Evolutionary conservation across 2,113 vertebrate species (phyloP).

Genomic region (Scophthalmus maximus): DNA sequence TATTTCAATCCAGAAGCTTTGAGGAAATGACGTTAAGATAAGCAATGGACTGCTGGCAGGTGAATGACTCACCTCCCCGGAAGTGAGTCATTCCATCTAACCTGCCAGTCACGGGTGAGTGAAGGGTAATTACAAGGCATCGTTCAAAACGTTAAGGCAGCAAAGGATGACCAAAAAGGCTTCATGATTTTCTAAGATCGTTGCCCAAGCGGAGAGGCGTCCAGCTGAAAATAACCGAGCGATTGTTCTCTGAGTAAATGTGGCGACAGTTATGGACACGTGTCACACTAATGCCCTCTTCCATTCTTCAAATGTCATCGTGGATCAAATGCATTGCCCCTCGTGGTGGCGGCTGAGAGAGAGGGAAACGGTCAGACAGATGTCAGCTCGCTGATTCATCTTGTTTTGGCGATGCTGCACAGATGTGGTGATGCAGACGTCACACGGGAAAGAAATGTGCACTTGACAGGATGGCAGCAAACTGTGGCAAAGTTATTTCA

Average conservation of each 20-base stretch:
- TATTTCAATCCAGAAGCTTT: conserved; percentile 39
- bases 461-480: not conserved
- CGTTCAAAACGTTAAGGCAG: conserved; percentile 37
- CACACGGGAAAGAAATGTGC: not conserved
- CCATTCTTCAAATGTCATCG: conserved; percentile 29
- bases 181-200: conserved; percentile 22
- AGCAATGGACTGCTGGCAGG: conserved; percentile 14
- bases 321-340: conserved; percentile 22
- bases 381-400: conserved; percentile 4
- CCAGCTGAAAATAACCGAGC: not conserved
- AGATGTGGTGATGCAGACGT: conserved; percentile 6
- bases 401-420: conserved; percentile 18
- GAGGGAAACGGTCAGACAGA: conserved; percentile 12
- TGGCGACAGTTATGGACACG: conserved; percentile 12
- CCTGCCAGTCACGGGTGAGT: conserved; percentile 41
- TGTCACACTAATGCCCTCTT: conserved; percentile 28
- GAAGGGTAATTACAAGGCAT: conserved; percentile 45
- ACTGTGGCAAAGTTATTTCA: not conserved
- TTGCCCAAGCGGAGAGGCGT: not conserved
- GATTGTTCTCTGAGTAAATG: conserved; percentile 19
- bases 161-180: conserved; percentile 17
- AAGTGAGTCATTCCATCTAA: conserved; percentile 38
- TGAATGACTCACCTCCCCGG: conserved; percentile 4
- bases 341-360: not conserved
- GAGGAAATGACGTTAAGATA: conserved; percentile 24